Percentiles rank a stretch among this genome's conserved stretches.
phyloP scores from a whole-genome alignment of 2,888 invertebrate species.

The Marronus borbonicus region DNA sequence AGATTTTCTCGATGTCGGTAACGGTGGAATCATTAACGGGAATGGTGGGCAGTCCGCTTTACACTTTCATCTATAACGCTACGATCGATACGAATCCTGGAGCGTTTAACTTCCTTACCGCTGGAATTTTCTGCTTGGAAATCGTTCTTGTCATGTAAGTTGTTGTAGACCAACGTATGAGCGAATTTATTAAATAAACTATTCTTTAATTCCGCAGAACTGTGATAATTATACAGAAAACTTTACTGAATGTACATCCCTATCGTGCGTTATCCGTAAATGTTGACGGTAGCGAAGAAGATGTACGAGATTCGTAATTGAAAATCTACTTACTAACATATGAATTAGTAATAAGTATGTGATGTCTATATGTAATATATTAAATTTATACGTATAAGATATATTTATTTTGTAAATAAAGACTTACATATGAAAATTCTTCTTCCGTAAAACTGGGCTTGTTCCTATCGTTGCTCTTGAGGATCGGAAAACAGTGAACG shows the following conservation, averaged over 20 bases:
- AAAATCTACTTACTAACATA: too few species aligned
- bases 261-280: neutral
- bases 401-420: too few species aligned
- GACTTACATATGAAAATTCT: too few species aligned
- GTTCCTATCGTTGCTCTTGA: too few species aligned
- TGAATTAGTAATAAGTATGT: too few species aligned
- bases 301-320: too few species aligned
- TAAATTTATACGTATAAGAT: too few species aligned
- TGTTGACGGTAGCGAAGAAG: neutral
- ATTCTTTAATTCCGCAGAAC: neutral
- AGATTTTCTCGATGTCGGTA: slow-evolving; percentile 79
- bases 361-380: too few species aligned
- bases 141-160: slow-evolving; percentile 73
- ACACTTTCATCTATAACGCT: slow-evolving; percentile 76
- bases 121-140: slow-evolving; percentile 69
- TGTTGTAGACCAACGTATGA: neutral
- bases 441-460: too few species aligned
- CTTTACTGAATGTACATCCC: neutral
- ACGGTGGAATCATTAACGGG: slow-evolving; percentile 78
- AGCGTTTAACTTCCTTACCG: slow-evolving; percentile 74
- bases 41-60: slow-evolving; percentile 76
- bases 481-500: too few species aligned
- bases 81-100: slow-evolving; percentile 75
- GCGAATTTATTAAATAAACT: neutral
- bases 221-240: slow-evolving; percentile 23